Base-by-base conservation (phyloP, 2,797 vertebrate genomes). In the Pampus argenteus region DNA sequence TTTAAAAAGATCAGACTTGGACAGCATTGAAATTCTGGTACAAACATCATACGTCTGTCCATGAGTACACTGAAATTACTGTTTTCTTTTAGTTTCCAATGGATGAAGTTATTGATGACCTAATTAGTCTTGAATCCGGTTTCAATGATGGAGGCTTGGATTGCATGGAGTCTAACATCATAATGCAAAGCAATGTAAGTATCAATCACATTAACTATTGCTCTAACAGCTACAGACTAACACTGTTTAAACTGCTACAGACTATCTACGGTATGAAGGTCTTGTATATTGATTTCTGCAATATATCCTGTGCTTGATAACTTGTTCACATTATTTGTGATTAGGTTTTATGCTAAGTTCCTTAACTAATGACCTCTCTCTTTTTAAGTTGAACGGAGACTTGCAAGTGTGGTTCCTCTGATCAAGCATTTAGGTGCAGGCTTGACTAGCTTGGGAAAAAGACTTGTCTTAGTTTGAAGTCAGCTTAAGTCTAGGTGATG, bases 51-150 rank as follows among this genome's bases (percentile, higher is more conserved):
- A 47, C 48, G 31, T 47, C 73, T 78, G 78, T 86, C 77, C 66
- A 66, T 48, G 31, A 71, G n/a, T 85, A 86, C 66, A 76, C 82
- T 90, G 61, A 88, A 83, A 90, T 85, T 14, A 86, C 73, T 90
- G 83, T 88, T 89, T 93, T 92, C 84, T 92, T 93, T 91, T 90
- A 95, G 94, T 95, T 95, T 92, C 95, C 97, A 92, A 96, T 98
- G 96, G 96, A 98, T 91, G 96, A 98, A 81, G 95, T 98, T 91
- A 96, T 97, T 89, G 97, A 98, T 94, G 95, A 98, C 92, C 95
- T 98, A 82, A 97, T 98, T 82, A 94, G 94, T 91, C 94, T 97
- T 90, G 96, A 98, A 93, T 95, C 96, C 66, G 95, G 93, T 77
- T 97, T 99, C 94, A 96, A 97, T 91, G 96, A 98, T 80, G 95